Conservation (phyloP, 2,797 vertebrate genomes). For the Macropus fuliginosus region DNA sequence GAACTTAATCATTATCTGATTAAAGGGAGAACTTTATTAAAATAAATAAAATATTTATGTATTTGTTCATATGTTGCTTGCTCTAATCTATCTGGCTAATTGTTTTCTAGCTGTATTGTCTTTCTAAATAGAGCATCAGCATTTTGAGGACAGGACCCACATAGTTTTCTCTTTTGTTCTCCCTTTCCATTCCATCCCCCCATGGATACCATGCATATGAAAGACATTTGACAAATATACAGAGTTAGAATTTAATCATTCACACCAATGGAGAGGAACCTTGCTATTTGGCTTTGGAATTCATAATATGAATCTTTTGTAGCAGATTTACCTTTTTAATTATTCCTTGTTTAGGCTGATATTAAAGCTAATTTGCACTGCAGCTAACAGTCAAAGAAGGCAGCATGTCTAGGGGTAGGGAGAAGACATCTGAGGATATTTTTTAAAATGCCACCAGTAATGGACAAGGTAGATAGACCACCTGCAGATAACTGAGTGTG, state of each 20-base stretch:
- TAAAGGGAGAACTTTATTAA: not conserved
- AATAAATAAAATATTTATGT: not conserved
- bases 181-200: not conserved
- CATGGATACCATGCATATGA: not conserved
- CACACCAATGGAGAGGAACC: not conserved
- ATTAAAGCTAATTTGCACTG: slow-evolving; percentile 39
- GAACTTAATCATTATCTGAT: not conserved
- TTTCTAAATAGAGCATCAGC: not conserved
- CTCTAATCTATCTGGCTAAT: not conserved
- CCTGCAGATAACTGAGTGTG: not conserved
- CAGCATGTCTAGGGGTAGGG: slow-evolving; percentile 6
- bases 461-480: not conserved
- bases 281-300: slow-evolving; percentile 28
- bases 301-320: slow-evolving; percentile 1
- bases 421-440: not conserved
- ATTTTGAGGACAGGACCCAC: not conserved
- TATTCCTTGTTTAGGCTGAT: slow-evolving; percentile 54
- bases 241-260: not conserved
- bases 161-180: not conserved
- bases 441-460: not conserved
- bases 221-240: not conserved
- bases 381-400: not conserved
- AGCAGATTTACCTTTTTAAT: slow-evolving; percentile 48
- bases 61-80: not conserved
- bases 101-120: too few species aligned